Conservation (phyloP, 2,113 vertebrate species). For the Artemisiospiza belli region DNA sequence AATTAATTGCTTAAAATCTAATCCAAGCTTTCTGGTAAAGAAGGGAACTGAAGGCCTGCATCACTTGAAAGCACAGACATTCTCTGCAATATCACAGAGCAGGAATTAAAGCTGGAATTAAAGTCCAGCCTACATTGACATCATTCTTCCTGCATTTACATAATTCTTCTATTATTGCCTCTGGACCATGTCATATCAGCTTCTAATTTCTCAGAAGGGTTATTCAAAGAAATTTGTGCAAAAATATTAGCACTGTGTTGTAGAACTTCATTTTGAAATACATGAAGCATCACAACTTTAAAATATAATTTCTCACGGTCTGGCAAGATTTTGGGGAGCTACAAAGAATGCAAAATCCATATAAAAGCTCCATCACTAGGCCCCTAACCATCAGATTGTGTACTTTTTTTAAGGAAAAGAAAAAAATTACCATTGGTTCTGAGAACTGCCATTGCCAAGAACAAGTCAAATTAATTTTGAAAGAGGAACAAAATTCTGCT, state of each 20-base stretch:
- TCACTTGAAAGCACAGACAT: background rate
- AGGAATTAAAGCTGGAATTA: background rate
- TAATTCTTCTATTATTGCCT: background rate
- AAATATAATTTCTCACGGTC: background rate
- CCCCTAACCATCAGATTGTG: background rate
- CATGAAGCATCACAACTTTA: background rate
- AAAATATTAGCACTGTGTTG: background rate
- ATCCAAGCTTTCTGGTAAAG: background rate
- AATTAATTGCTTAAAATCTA: slow-evolving; percentile 15
- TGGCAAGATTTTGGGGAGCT: background rate
- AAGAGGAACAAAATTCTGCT: background rate
- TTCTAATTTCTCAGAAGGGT: background rate
- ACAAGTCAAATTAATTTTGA: background rate
- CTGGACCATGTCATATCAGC: background rate
- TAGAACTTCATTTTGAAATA: background rate
- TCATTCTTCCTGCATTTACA: background rate
- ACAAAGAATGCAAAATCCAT: background rate
- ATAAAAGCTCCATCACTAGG: background rate
- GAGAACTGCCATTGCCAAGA: background rate
- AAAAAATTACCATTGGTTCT: background rate
- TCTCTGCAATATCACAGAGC: background rate
- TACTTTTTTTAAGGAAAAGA: background rate
- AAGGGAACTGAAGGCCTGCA: background rate
- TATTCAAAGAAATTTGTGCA: background rate
- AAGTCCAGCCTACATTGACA: background rate